Percentiles rank a stretch among this genome's conserved stretches.
Evolutionary conservation across 2,113 vertebrate genomes (phyloP).

Genomic region (Gnathonemus longibarbis): DNA sequence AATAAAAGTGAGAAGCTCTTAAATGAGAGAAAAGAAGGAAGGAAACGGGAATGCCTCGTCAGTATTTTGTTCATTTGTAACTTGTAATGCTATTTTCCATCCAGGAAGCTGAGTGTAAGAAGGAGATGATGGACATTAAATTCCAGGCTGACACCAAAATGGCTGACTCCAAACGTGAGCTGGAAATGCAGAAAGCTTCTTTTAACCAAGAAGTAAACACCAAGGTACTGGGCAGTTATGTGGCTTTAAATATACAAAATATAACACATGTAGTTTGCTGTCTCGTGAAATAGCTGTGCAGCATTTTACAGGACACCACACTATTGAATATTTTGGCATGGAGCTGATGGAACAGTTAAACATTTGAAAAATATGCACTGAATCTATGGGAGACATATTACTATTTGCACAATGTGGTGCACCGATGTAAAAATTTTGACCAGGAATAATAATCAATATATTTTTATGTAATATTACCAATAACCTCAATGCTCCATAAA

Average conservation of each 20-base stretch:
- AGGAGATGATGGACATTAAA: slow-evolving; percentile 87
- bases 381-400: neutral
- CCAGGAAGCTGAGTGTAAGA: slow-evolving; percentile 90
- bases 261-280: neutral
- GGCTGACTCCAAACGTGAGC: slow-evolving; percentile 82
- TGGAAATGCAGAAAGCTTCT: slow-evolving; percentile 84
- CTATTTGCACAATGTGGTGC: neutral
- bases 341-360: neutral
- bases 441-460: neutral
- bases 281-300: neutral
- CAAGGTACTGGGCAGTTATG: slow-evolving; percentile 61
- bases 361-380: neutral
- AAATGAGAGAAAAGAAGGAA: neutral
- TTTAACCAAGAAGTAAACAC: slow-evolving; percentile 91
- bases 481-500: neutral
- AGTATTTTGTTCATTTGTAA: neutral
- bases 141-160: slow-evolving; percentile 89
- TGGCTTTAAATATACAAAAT: neutral
- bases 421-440: neutral
- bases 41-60: neutral
- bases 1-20: slow-evolving; percentile 67
- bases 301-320: neutral
- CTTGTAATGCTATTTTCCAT: neutral
- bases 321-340: neutral
- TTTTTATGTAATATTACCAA: neutral